phyloP scores from a whole-genome alignment of 1,140 invertebrate genomes.

The Thalassaphorura encarpata region DNA sequence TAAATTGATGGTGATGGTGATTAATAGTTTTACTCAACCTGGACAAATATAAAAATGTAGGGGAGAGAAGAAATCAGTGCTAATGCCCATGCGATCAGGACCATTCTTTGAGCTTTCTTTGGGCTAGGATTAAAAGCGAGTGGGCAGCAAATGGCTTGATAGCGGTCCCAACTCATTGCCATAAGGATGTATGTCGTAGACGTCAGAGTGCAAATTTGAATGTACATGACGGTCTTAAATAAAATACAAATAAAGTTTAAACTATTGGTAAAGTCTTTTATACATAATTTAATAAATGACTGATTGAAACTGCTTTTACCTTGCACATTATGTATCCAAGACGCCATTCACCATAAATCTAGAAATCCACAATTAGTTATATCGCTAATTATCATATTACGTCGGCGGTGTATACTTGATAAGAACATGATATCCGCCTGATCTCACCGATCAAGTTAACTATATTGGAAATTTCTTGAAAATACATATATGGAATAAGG shows the following conservation, averaged over 20 bases:
- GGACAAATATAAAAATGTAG: constrained; percentile 42
- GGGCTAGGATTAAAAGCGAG: constrained; percentile 35
- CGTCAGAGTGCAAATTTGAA: constrained; percentile 41
- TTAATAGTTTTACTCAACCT: constrained; percentile 33
- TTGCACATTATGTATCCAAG: constrained; percentile 39
- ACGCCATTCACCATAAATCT: constrained; percentile 41
- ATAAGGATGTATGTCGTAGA: constrained; percentile 42
- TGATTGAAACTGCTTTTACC: too few relatives aligned
- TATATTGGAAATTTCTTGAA: too few relatives aligned
- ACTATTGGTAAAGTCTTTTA: too few relatives aligned
- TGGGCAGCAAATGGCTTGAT: constrained; percentile 42
- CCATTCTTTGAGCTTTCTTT: constrained; percentile 35
- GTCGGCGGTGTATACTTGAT: too few relatives aligned
- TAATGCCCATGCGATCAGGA: constrained; percentile 39
- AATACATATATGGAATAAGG: too few relatives aligned
- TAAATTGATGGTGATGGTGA: too few relatives aligned
- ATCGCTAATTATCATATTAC: too few relatives aligned
- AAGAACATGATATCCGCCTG: too few relatives aligned
- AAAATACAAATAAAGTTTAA: too few relatives aligned
- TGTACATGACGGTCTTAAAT: constrained; percentile 40
- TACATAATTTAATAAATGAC: too few relatives aligned
- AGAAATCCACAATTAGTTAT: too few relatives aligned
- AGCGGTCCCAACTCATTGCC: constrained; percentile 42
- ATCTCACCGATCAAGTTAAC: too few relatives aligned
- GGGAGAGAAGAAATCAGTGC: constrained; percentile 41